Conservation (phyloP, 2,888 invertebrate species). For the Agrochola litura region DNA sequence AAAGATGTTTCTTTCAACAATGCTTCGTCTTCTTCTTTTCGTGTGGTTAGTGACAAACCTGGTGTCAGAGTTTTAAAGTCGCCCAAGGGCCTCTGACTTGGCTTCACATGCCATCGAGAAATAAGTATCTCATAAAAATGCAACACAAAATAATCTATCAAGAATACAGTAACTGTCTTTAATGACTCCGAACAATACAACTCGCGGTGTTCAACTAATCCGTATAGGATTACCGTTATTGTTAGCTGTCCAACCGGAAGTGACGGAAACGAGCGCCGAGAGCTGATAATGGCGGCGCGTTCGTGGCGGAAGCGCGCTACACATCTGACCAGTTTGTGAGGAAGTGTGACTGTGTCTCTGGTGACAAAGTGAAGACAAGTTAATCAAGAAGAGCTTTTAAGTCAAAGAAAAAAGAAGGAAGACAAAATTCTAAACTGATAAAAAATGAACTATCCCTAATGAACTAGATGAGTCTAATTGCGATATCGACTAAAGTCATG, state of each 20-base stretch:
- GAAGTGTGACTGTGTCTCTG: conserved; percentile 66
- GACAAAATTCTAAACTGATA: not conserved
- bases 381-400: not conserved
- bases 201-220: conserved; percentile 21
- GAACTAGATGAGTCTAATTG: not conserved
- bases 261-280: conserved; percentile 66
- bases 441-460: not conserved
- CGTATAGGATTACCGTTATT: conserved; percentile 51
- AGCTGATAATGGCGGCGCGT: conserved; percentile 64
- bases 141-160: not conserved
- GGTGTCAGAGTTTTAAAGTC: no score
- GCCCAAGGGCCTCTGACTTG: no score
- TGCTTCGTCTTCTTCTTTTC: no score
- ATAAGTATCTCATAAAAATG: not conserved
- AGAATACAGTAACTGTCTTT: conserved; percentile 2
- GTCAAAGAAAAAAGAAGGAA: not conserved
- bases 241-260: conserved; percentile 57
- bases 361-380: conserved; percentile 22
- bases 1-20: not conserved
- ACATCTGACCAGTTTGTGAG: conserved; percentile 54
- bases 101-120: no score
- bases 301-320: conserved; percentile 56
- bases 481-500: not conserved
- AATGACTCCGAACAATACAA: conserved; percentile 20
- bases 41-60: no score